phyloP scores from a whole-genome alignment of 2,113 vertebrate species.

The Corythoichthys haematopterus region DNA sequence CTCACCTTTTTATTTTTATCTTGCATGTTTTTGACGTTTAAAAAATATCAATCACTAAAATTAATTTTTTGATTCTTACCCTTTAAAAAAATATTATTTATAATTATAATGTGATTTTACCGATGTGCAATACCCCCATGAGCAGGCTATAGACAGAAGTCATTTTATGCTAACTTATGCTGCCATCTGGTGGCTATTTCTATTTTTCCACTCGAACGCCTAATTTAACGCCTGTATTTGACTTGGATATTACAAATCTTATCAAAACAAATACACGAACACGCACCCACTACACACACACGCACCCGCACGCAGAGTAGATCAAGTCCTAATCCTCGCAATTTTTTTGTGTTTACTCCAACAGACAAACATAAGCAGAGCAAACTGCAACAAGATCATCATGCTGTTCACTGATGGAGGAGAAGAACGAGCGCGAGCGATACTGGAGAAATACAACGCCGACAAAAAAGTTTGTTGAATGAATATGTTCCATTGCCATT shows the following conservation, averaged over 20 bases:
- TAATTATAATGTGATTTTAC: too few species aligned
- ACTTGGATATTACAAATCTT: neutral
- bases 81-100: too few species aligned
- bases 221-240: neutral
- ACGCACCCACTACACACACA: neutral
- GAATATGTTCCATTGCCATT: neutral
- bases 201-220: neutral
- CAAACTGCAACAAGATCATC: conserved; percentile 98
- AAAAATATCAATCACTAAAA: too few species aligned
- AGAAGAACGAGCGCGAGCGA: conserved; percentile 91
- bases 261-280: neutral
- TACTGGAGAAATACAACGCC: conserved; percentile 87
- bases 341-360: conserved; percentile 15
- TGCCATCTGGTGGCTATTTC: conserved; percentile 66
- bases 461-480: conserved; percentile 78
- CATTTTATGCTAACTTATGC: conserved; percentile 29
- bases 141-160: conserved; percentile 18
- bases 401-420: conserved; percentile 98
- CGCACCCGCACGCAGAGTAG: neutral
- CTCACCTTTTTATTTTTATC: too few species aligned
- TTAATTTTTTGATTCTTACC: too few species aligned
- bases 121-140: neutral
- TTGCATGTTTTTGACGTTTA: too few species aligned
- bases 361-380: conserved; percentile 88
- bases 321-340: neutral